Base-by-base conservation (phyloP, 2,797 vertebrate genomes). In the Scleropages formosus region DNA sequence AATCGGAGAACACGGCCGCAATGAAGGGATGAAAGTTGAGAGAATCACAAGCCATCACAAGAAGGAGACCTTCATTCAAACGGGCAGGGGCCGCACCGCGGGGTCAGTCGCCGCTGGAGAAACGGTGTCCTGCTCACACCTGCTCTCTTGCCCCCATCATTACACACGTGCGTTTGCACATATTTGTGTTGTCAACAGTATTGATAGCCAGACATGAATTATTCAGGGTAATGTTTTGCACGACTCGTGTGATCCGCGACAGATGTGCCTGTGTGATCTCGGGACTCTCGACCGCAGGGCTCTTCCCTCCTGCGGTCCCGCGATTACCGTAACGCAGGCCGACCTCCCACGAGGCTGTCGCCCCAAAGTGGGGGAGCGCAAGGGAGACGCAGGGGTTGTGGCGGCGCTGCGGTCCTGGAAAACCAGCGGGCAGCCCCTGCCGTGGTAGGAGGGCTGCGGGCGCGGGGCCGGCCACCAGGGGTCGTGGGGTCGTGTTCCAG, bases 271-370 rank as follows among this genome's bases (percentile, higher is more conserved):
- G 12, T 31, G 10, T 64, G 7, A 15, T 51, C 16, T 12, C 31
- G 39, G 6, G 31, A 20, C 16, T 59, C 44, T 4, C 67, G 63
- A 8, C 27, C 44, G 26, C 39, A 46, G 75, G 73, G 75, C 74
- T 78, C 72, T 75, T 82, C 73, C 49, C 81, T 76, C 80, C 76
- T 24, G 31, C 49, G 65, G 65, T 85, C 78, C 62, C 75, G 74
- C 61, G 73, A 81, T 76, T 68, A 22, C 65, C 58, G 76, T 68
- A 73, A 72, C 27, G 24, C 64, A 31, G 47, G 65, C 75, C 73
- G 84, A 83, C 85, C 89, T 89, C 87, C 80, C 84, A 86, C 78
- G 70, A 77, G 85, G 84, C 80, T 77, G 83, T 86, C 83, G 84
- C 76, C 72, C 72, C 76, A 46, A 76, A 82, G 66, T 68, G 80